These are phyloP conservation scores for Ispidina picta DNA, from an alignment of 2,797 vertebrate species.

Conservation along the genomic window DNA sequence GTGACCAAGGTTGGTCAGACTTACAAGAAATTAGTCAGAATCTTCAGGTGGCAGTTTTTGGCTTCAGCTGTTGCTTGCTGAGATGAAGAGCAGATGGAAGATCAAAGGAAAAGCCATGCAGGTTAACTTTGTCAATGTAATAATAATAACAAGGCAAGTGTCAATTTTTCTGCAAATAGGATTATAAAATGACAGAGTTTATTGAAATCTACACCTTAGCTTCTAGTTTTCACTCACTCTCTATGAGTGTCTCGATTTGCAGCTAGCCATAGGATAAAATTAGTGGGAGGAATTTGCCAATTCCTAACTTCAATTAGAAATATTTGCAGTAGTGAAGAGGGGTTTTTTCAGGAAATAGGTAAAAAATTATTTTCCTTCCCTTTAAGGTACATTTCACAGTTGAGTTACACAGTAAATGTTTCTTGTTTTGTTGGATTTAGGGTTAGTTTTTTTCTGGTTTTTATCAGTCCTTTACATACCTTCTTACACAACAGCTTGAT, in stretches of 20 bases:
- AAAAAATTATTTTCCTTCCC: background rate
- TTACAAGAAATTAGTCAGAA: background rate
- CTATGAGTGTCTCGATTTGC: background rate
- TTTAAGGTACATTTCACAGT: background rate
- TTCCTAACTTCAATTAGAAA: background rate
- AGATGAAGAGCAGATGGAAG: conserved; percentile 28
- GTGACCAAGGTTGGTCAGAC: background rate
- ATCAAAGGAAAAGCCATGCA: conserved; percentile 3
- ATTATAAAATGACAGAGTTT: background rate
- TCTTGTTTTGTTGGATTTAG: background rate
- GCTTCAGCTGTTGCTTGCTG: background rate
- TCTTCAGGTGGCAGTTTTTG: background rate
- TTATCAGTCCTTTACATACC: too few species aligned
- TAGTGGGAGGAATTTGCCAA: background rate
- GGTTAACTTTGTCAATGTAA: background rate
- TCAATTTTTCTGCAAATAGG: background rate
- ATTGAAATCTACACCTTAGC: background rate
- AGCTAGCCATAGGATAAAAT: background rate
- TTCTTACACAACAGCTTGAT: background rate
- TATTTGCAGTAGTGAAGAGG: background rate
- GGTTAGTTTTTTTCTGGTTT: background rate
- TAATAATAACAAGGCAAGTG: background rate
- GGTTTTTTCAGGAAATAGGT: background rate
- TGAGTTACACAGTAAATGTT: background rate
- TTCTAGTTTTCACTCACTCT: background rate